Base-by-base conservation (phyloP, 23 tunicate species). In the Ascidia mentula region DNA sequence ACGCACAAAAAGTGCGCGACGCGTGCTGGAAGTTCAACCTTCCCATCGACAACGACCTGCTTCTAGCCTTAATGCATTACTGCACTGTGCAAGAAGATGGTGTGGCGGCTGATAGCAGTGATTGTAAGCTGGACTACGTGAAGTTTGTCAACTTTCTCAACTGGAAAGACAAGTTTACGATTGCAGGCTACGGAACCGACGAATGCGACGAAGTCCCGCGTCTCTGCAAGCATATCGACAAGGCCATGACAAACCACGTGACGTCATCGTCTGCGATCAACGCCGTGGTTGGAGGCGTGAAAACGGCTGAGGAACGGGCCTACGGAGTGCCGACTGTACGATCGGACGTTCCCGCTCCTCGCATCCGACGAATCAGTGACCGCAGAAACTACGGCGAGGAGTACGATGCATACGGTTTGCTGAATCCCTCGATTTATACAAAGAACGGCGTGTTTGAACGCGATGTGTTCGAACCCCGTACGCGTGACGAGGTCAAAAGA, bases 131-230 rank as follows among this genome's bases (percentile, higher is more conserved):
- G 15, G 93, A 93, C 45, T 88, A 93, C 60, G 78, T 46, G 6
- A 84, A 93, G 45, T 93, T 93, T 80, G 98, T 94, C 59, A 93
- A 93, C 73, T 93, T 88, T 38, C 59, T 93, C 22, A 93, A 93
- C 86, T 93, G 98, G 98, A 77, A 93, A 69, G 87, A 93, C 59
- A 93, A 93, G 59, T 74, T 36, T 74, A 45, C 32, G 28, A 40
- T 31, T 22, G 32, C 36, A 20, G 37, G 7, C 7, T 38, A 17
- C 13, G 33, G 5, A 75, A 18, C 20, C 38, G 69, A 45, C 36
- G 38, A 70, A 70, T 20, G 18, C 26, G 38, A 17, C 36, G 45
- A 38, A 31, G 80, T 82, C 24, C 82, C 82, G 42, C 69, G 75
- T 5, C 77, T 93, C 0, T 34, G 60, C 26, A 93, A 93, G 81